phyloP scores from a whole-genome alignment of 1,140 invertebrate genomes.

The Brachystomella parvula region DNA sequence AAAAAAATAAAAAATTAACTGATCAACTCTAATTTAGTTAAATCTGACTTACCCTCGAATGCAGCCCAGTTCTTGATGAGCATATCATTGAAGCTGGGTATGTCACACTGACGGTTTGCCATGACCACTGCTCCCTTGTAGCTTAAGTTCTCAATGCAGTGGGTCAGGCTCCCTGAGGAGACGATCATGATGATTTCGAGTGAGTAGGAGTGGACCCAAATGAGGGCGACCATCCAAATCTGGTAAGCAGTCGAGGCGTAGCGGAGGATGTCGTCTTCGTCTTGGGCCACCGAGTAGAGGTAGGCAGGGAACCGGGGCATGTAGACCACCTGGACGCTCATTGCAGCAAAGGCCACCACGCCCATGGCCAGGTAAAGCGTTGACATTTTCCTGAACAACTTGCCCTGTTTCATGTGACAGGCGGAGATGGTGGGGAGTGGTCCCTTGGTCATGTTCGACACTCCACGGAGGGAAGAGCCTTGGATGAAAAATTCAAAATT shows the following conservation, averaged over 20 bases:
- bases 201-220: slow-evolving; percentile 25
- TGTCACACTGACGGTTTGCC: slow-evolving; percentile 37
- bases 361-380: slow-evolving; percentile 25
- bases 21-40: too few relatives aligned
- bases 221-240: slow-evolving; percentile 34
- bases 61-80: slow-evolving; percentile 38
- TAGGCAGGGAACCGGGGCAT: slow-evolving; percentile 32
- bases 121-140: slow-evolving; percentile 35
- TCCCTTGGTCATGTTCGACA: slow-evolving; percentile 33
- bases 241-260: slow-evolving; percentile 27
- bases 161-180: slow-evolving; percentile 22
- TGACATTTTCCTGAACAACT: slow-evolving; percentile 26
- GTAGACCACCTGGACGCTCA: slow-evolving; percentile 24
- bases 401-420: slow-evolving; percentile 28
- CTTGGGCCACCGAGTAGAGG: slow-evolving; percentile 26
- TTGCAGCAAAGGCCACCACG: slow-evolving; percentile 15
- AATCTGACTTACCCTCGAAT: slow-evolving; percentile 29
- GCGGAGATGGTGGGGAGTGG: slow-evolving; percentile 37
- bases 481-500: neutral
- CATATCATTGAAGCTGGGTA: slow-evolving; percentile 34
- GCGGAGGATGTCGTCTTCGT: slow-evolving; percentile 22
- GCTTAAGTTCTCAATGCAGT: slow-evolving; percentile 32
- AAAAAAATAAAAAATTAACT: too few relatives aligned
- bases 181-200: slow-evolving; percentile 34
- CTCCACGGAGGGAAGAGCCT: slow-evolving; percentile 32